Percentiles rank a stretch among this genome's conserved stretches.
Conservation (phyloP, 2,888 invertebrate species). For the Eupithecia pulchellata region DNA sequence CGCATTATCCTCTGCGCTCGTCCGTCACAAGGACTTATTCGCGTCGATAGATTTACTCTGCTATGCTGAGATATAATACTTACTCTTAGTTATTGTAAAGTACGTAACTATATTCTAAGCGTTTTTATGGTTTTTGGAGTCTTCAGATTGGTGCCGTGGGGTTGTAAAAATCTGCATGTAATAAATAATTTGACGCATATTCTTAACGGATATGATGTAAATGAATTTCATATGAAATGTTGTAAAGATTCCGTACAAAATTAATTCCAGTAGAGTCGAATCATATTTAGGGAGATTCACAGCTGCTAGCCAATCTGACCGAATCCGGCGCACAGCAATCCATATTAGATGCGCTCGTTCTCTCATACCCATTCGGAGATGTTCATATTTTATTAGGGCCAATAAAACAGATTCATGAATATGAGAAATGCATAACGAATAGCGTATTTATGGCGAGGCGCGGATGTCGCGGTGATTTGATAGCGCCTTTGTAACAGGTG, state of each 20-base stretch:
- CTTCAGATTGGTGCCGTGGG: background rate
- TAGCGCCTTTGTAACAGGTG: constrained; percentile 85
- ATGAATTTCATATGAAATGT: background rate
- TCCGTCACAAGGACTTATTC: constrained; percentile 54
- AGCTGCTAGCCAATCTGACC: constrained; percentile 70
- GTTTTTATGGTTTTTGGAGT: background rate
- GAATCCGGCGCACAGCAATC: constrained; percentile 83
- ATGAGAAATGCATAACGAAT: constrained; percentile 86
- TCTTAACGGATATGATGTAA: background rate
- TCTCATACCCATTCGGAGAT: constrained; percentile 86
- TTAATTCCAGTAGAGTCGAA: constrained; percentile 42
- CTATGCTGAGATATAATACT: constrained; percentile 2
- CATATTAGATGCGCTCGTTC: constrained; percentile 85
- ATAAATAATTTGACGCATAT: background rate
- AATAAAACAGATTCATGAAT: constrained; percentile 87
- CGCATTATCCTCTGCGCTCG: constrained; percentile 67
- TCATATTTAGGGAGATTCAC: constrained; percentile 41
- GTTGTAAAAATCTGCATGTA: background rate
- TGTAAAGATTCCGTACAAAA: constrained; percentile 8
- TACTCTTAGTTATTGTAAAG: background rate
- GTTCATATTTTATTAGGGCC: constrained; percentile 86
- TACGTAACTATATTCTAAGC: background rate
- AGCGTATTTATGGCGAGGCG: constrained; percentile 84
- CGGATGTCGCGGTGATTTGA: constrained; percentile 84
- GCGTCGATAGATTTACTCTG: constrained; percentile 45